Conservation (phyloP, 2,113 vertebrate species). For the Dermatemys mawii region DNA sequence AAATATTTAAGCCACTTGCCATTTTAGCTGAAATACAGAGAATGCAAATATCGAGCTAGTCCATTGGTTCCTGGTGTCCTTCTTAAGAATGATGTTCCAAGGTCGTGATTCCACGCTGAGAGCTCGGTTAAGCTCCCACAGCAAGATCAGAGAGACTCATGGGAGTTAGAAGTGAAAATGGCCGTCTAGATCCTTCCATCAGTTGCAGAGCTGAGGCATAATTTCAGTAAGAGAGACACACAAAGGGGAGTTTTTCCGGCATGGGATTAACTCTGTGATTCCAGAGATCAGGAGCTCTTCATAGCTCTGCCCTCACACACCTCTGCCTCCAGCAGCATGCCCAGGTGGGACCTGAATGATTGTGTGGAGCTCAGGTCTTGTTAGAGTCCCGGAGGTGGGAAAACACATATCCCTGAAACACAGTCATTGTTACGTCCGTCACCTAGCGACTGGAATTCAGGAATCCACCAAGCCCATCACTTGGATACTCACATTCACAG, state of each 20-base stretch:
- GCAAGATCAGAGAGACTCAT: not conserved
- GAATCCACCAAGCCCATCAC: not conserved
- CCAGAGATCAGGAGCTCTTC: not conserved
- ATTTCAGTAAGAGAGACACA: not conserved
- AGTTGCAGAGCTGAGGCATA: not conserved
- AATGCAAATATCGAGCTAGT: not conserved
- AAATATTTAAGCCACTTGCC: not conserved
- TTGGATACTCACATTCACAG: fast-evolving
- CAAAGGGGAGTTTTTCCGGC: not conserved
- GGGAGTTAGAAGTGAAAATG: not conserved
- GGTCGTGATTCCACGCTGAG: not conserved
- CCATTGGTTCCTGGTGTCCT: not conserved
- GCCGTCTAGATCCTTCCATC: not conserved
- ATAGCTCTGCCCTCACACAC: not conserved
- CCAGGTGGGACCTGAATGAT: not conserved
- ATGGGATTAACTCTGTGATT: not conserved
- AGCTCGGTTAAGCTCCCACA: not conserved
- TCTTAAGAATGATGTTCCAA: not conserved
- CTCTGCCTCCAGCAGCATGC: not conserved
- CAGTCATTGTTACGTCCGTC: fast-evolving
- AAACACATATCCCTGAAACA: not conserved
- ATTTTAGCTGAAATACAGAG: not conserved
- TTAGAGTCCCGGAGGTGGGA: not conserved
- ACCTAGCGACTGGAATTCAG: not conserved
- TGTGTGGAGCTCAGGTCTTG: not conserved